These are phyloP conservation scores for Homalodisca vitripennis DNA, from an alignment of 1,140 invertebrate genomes.

Conservation along the genomic window DNA sequence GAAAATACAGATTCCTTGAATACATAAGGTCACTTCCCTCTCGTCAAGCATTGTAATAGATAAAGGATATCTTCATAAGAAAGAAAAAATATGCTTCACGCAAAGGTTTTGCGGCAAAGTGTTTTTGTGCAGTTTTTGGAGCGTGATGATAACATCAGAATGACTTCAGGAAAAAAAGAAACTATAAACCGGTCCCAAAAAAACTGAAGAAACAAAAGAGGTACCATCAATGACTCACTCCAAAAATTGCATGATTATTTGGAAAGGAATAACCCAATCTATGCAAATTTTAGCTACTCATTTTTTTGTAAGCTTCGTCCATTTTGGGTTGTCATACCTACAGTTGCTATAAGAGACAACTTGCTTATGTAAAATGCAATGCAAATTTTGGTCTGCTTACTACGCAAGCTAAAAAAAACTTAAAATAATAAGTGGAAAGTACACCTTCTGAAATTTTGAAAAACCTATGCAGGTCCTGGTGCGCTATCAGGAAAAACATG, in stretches of 20 bases:
- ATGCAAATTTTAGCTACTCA: not conserved
- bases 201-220: not conserved
- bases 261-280: not conserved
- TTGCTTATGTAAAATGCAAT: not conserved
- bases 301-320: too few relatives aligned
- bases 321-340: too few relatives aligned
- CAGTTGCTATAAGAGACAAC: not conserved
- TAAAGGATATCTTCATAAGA: not conserved
- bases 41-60: not conserved
- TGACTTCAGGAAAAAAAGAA: not conserved
- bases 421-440: not conserved
- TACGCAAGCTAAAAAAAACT: not conserved
- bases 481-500: not conserved
- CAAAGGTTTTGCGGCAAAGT: not conserved
- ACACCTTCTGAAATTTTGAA: not conserved
- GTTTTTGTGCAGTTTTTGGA: not conserved
- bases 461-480: not conserved
- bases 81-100: not conserved
- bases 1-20: not conserved
- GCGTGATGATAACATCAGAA: not conserved
- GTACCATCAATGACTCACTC: too few relatives aligned
- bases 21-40: not conserved
- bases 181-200: not conserved
- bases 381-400: not conserved
- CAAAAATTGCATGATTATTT: too few relatives aligned